These are phyloP conservation scores for Bemisia tabaci DNA, from an alignment of 1,140 invertebrate genomes.

Conservation along the genomic window DNA sequence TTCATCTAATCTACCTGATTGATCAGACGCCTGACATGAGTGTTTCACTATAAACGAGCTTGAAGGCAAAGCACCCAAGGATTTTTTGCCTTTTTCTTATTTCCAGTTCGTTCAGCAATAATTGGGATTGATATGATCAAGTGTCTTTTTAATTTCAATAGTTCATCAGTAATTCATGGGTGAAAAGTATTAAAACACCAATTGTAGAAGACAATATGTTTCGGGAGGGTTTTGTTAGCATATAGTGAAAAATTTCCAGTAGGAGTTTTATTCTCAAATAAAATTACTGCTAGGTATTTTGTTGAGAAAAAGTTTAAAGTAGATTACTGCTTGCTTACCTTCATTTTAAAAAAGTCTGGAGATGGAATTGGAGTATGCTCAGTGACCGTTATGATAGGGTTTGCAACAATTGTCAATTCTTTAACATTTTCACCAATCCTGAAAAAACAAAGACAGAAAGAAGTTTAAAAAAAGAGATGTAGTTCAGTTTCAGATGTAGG, in stretches of 20 bases:
- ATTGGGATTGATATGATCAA: too few relatives aligned
- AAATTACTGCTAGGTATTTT: neutral
- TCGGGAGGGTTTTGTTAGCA: too few relatives aligned
- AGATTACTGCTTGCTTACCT: slow-evolving; percentile 36
- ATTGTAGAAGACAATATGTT: neutral
- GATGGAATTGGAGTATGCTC: slow-evolving; percentile 83
- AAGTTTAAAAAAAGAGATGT: slow-evolving; percentile 7
- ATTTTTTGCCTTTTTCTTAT: too few relatives aligned
- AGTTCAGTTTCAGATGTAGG: slow-evolving; percentile 6
- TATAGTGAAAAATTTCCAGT: too few relatives aligned
- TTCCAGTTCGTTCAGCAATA: too few relatives aligned
- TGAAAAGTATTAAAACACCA: neutral
- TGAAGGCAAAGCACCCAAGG: too few relatives aligned
- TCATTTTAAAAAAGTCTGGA: slow-evolving; percentile 61
- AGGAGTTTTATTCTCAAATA: too few relatives aligned
- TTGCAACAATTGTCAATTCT: slow-evolving; percentile 33
- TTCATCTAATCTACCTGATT: too few relatives aligned
- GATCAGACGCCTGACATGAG: too few relatives aligned
- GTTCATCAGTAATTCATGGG: slow-evolving; percentile 7
- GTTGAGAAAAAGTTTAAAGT: neutral
- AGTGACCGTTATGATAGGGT: slow-evolving; percentile 92
- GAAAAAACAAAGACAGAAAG: slow-evolving; percentile 8
- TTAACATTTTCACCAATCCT: slow-evolving; percentile 13
- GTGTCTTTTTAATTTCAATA: too few relatives aligned
- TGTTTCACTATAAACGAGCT: too few relatives aligned